Evolutionary conservation across 2,888 invertebrate genomes (phyloP).

Genomic region (Octonoba sinensis): DNA sequence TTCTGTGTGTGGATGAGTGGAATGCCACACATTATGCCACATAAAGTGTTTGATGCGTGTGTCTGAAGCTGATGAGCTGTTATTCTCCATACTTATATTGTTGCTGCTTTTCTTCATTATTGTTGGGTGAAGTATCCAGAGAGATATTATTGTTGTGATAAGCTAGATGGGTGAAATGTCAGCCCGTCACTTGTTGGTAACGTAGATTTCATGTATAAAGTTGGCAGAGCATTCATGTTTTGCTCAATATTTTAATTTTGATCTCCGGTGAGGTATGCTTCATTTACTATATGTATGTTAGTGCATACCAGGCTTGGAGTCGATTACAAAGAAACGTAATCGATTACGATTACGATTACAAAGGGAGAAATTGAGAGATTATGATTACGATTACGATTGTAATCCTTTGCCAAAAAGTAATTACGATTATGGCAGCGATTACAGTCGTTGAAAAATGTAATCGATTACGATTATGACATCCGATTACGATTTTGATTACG

Average conservation of each 20-base stretch:
- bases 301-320: no score
- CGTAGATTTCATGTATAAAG: slow-evolving; percentile 44
- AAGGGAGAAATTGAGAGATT: no score
- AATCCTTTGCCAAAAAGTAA: no score
- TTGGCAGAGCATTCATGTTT: slow-evolving; percentile 32
- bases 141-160: slow-evolving; percentile 35
- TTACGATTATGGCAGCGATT: no score
- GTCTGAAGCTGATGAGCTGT: slow-evolving; percentile 62
- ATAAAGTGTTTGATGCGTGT: slow-evolving; percentile 53
- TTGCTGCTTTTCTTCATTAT: slow-evolving; percentile 56
- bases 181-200: slow-evolving; percentile 29
- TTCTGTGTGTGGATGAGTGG: slow-evolving; percentile 49
- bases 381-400: no score
- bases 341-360: no score
- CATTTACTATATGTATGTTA: background rate
- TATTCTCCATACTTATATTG: slow-evolving; percentile 48
- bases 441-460: no score
- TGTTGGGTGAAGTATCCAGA: slow-evolving; percentile 44
- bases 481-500: no score
- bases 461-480: no score
- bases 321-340: no score
- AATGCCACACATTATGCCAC: slow-evolving; percentile 44
- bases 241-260: slow-evolving; percentile 40
- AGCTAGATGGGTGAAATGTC: no score
- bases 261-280: slow-evolving; percentile 18